Evolutionary conservation across 2,113 vertebrate species (phyloP).

Genomic region (Diadophis punctatus): DNA sequence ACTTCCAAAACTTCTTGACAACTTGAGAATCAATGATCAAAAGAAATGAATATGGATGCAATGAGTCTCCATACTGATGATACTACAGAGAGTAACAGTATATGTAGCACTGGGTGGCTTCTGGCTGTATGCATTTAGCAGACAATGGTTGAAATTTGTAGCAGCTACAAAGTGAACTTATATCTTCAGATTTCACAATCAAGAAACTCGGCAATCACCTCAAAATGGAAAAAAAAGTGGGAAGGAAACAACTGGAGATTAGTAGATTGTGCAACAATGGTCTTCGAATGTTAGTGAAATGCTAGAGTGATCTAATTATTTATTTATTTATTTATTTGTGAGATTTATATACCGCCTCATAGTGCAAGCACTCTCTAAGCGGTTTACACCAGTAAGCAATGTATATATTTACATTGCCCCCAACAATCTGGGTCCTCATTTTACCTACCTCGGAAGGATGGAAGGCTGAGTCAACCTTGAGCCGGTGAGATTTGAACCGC

Average conservation of each 20-base stretch:
- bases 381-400: too few relatives aligned
- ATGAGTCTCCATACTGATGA: background rate
- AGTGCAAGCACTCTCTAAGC: too few relatives aligned
- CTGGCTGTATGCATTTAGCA: background rate
- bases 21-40: background rate
- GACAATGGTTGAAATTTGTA: slow-evolving; percentile 12
- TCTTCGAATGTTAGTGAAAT: slow-evolving; percentile 23
- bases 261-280: slow-evolving; percentile 24
- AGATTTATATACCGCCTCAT: too few relatives aligned
- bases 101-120: background rate
- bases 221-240: background rate
- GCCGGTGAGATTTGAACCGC: too few relatives aligned
- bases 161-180: background rate
- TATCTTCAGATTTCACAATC: slow-evolving; percentile 26
- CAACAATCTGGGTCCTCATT: too few relatives aligned
- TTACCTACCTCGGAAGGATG: too few relatives aligned
- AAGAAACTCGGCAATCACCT: slow-evolving; percentile 5
- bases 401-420: too few relatives aligned
- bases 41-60: slow-evolving; percentile 6
- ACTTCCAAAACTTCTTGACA: background rate
- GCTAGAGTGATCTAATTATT: slow-evolving; percentile 34
- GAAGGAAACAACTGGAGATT: slow-evolving; percentile 27
- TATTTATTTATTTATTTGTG: too few relatives aligned
- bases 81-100: background rate
- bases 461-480: too few relatives aligned